Conservation (phyloP, 2,797 vertebrate genomes). For the Meda fulgida region DNA sequence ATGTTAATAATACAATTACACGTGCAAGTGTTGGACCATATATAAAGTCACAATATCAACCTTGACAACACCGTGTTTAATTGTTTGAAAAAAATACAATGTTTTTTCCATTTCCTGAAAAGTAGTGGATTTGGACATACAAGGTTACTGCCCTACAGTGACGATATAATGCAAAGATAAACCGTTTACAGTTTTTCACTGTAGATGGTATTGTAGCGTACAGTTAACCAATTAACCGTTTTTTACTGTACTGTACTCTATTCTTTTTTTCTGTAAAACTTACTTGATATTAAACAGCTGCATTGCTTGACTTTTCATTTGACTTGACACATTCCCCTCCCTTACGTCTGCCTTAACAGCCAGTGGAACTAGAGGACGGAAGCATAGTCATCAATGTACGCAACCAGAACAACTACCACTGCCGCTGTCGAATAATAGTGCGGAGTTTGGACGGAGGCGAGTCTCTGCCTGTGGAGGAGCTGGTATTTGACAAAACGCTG, state of each 20-base stretch:
- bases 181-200: not conserved
- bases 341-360: constrained; percentile 68
- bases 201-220: no score
- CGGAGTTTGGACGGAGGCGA: constrained; percentile 81
- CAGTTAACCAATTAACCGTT: not conserved
- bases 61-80: no score
- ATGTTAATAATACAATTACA: not conserved
- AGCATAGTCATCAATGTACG: constrained; percentile 84
- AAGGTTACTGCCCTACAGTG: not conserved
- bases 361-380: constrained; percentile 84
- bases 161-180: not conserved
- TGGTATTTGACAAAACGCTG: constrained; percentile 81
- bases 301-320: not conserved
- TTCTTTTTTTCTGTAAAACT: not conserved
- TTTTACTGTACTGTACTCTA: not conserved
- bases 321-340: not conserved
- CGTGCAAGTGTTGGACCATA: not conserved
- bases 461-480: constrained; percentile 77
- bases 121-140: not conserved
- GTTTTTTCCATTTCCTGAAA: not conserved
- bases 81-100: rapidly evolving
- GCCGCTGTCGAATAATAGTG: constrained; percentile 84
- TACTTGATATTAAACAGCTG: not conserved
- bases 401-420: constrained; percentile 90
- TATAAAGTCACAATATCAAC: not conserved